Evolutionary conservation across 2,888 invertebrate genomes (phyloP), one percentile per base, ranked within the genome.

Genomic region (Phalangium opilio): DNA sequence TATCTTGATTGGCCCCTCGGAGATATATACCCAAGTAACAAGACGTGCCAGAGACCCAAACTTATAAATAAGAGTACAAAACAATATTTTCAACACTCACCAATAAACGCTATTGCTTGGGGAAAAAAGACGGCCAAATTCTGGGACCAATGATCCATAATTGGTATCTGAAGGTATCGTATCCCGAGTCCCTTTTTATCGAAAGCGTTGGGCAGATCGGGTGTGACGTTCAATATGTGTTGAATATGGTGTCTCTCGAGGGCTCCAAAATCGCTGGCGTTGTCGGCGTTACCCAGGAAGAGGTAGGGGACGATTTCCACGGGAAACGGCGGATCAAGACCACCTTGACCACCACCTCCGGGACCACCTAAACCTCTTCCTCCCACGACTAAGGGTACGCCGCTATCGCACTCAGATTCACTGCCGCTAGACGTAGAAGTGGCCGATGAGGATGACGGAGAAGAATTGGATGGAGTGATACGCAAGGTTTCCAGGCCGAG

Each of bases 71-170:
- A 19, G 33, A 43, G 15, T 47, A 27, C 27, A 27, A 27, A 27
- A 27, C 27, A 27, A 27, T 7, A 8, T 7, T 27, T 27, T 27
- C 34, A 14, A 36, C 49, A 72, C 79, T 75, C 63, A 93, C 95
- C 91, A 58, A 93, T 91, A 67, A 93, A 93, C 61, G 83, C 79
- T 64, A 91, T 90, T 61, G 91, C 90, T 69, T 83, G 79, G 48
- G 91, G 90, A 69, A 95, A 95, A 73, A 87, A 85, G 62, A 81
- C 79, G 56, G 87, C 82, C 63, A 95, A 75, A 71, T 93, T 90
- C 71, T 93, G 90, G 64, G 90, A 90, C 80, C 87, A 87, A 68
- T 91, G 91, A 72, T 95, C 93, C 46, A 86, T 83, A 64, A 95
- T 93, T 56, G 93, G 91, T 64, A 95, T 93, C 75, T 93, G 84